These are phyloP conservation scores for Callinectes sapidus DNA, from an alignment of 2,888 invertebrate species.

Conservation along the genomic window DNA sequence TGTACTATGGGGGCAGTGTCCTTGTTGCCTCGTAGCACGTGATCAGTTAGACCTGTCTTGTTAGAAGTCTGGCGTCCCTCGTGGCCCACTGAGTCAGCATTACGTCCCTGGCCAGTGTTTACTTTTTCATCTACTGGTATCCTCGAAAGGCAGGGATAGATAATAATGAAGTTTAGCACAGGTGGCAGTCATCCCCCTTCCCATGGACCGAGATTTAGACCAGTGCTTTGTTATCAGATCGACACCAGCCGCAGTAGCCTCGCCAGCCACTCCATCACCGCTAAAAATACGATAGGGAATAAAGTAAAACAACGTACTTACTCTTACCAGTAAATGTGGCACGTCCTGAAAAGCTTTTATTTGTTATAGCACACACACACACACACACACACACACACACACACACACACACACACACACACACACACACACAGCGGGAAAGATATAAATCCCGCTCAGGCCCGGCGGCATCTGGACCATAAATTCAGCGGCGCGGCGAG, in stretches of 20 bases:
- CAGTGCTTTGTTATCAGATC: not conserved
- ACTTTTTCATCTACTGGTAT: not conserved
- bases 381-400: slow-evolving; percentile 2
- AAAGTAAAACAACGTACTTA: not conserved
- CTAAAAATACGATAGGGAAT: not conserved
- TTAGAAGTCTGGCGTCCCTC: not conserved
- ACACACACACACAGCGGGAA: slow-evolving; percentile 10
- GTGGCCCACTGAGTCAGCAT: not conserved
- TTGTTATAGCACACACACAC: not conserved
- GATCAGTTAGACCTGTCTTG: not conserved
- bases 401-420: slow-evolving; percentile 40
- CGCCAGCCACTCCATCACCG: not conserved
- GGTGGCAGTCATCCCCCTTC: not conserved
- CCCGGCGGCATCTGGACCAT: slow-evolving; percentile 24
- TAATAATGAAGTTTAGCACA: not conserved
- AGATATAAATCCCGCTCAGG: slow-evolving; percentile 21
- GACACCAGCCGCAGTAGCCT: not conserved
- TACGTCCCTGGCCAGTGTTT: not conserved
- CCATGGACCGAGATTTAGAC: not conserved
- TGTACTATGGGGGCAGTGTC: not conserved
- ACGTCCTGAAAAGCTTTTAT: not conserved
- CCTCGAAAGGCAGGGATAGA: not conserved
- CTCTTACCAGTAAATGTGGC: not conserved
- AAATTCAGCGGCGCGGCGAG: slow-evolving; percentile 18
- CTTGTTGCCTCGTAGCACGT: not conserved